phyloP scores from a whole-genome alignment of 2,888 invertebrate genomes.

The Cybosia mesomella region DNA sequence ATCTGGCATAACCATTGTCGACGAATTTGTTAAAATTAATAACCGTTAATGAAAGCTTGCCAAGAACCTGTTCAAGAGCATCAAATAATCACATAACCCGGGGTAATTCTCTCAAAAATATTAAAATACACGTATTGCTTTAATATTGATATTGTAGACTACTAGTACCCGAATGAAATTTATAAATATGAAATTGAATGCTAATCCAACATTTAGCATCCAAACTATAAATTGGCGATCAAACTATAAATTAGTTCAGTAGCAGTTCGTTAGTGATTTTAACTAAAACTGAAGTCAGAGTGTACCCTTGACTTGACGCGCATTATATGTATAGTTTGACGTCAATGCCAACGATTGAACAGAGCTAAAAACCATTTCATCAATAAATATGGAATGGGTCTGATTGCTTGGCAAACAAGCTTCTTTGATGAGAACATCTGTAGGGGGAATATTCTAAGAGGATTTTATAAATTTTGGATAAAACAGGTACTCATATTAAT shows the following conservation, averaged over 20 bases:
- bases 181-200: slow-evolving; percentile 18
- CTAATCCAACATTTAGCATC: not conserved
- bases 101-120: not conserved
- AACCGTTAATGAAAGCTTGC: slow-evolving; percentile 61
- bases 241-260: not conserved
- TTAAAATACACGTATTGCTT: not conserved
- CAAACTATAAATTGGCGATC: too few relatives aligned
- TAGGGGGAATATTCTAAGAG: not conserved
- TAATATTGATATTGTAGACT: slow-evolving; percentile 6
- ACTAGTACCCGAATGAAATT: slow-evolving; percentile 23
- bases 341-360: slow-evolving; percentile 67
- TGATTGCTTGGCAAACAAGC: slow-evolving; percentile 41
- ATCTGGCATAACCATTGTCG: slow-evolving; percentile 45
- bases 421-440: slow-evolving; percentile 14
- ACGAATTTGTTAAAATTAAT: slow-evolving; percentile 52
- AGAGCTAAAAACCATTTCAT: slow-evolving; percentile 63
- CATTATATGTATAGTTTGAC: slow-evolving; percentile 69
- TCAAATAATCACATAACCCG: slow-evolving; percentile 20
- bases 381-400: slow-evolving; percentile 56
- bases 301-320: slow-evolving; percentile 66
- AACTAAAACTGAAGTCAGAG: slow-evolving; percentile 53
- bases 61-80: slow-evolving; percentile 47
- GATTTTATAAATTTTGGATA: slow-evolving; percentile 3
- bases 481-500: not conserved
- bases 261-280: slow-evolving; percentile 23